These are phyloP conservation scores for Hyperoodon ampullatus DNA, from an alignment of 2,113 vertebrate genomes.

Conservation along the genomic window DNA sequence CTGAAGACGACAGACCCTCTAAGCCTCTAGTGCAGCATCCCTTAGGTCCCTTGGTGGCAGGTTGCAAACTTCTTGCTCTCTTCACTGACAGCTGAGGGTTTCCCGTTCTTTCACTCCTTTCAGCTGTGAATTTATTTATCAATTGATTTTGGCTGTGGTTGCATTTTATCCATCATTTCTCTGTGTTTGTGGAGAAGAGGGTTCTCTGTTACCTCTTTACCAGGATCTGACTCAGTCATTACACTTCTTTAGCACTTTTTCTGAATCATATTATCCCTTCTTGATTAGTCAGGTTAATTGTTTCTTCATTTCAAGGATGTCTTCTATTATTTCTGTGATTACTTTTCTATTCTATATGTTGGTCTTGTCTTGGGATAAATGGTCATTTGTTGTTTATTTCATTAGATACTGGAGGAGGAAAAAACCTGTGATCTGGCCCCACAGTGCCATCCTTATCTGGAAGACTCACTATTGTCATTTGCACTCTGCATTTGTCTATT, in stretches of 20 bases:
- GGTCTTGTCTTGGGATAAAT: neutral
- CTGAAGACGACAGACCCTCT: fast-evolving
- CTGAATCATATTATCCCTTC: neutral
- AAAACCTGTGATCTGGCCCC: neutral
- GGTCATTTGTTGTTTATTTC: neutral
- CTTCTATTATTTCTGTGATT: neutral
- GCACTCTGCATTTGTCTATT: neutral
- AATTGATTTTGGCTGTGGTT: neutral
- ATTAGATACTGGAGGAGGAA: neutral
- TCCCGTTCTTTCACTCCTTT: neutral
- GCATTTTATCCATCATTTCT: neutral
- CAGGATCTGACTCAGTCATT: neutral
- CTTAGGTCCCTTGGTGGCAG: neutral
- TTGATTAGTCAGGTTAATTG: neutral
- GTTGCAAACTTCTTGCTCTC: neutral
- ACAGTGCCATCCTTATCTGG: neutral
- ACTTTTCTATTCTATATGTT: neutral
- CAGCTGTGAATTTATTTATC: neutral
- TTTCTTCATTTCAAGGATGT: neutral
- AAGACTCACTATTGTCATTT: neutral
- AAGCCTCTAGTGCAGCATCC: fast-evolving
- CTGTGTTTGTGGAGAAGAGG: neutral
- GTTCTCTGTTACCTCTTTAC: neutral
- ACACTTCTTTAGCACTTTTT: neutral
- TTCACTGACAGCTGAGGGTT: neutral